Evolutionary conservation across 2,888 invertebrate species (phyloP).

Genomic region (Tridacna gigas): DNA sequence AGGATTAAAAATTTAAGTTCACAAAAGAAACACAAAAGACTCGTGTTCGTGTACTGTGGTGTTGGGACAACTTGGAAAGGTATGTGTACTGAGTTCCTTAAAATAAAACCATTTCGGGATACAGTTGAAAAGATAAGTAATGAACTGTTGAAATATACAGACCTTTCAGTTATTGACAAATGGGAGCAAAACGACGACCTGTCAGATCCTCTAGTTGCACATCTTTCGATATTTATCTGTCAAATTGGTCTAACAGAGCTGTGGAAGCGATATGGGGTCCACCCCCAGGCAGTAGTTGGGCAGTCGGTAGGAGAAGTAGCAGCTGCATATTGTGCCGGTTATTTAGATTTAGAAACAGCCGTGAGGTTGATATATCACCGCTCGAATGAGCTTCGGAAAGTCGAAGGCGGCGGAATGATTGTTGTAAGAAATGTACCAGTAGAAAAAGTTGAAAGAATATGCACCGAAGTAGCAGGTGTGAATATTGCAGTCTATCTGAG

Average conservation of each 20-base stretch:
- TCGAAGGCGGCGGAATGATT: slow-evolving; percentile 67
- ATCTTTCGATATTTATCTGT: slow-evolving; percentile 72
- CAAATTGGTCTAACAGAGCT: slow-evolving; percentile 68
- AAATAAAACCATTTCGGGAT: slow-evolving; percentile 4
- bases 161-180: slow-evolving; percentile 31
- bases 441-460: slow-evolving; percentile 38
- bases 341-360: slow-evolving; percentile 65
- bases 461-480: slow-evolving; percentile 21
- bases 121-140: not conserved
- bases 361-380: slow-evolving; percentile 73
- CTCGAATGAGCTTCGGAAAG: slow-evolving; percentile 61
- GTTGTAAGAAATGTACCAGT: slow-evolving; percentile 56
- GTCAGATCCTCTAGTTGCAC: slow-evolving; percentile 64
- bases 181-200: slow-evolving; percentile 22
- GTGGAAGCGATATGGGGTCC: slow-evolving; percentile 67
- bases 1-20: too few relatives aligned
- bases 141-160: slow-evolving; percentile 1
- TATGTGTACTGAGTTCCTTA: slow-evolving; percentile 64
- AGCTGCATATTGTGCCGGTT: slow-evolving; percentile 67
- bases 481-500: slow-evolving; percentile 66
- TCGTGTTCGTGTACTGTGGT: slow-evolving; percentile 72
- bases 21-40: not conserved
- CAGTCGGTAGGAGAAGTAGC: slow-evolving; percentile 78
- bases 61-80: slow-evolving; percentile 69
- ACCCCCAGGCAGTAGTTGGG: slow-evolving; percentile 69